Evolutionary conservation across 2,113 vertebrate genomes (phyloP).

Genomic region (Pterophyllum scalare): DNA sequence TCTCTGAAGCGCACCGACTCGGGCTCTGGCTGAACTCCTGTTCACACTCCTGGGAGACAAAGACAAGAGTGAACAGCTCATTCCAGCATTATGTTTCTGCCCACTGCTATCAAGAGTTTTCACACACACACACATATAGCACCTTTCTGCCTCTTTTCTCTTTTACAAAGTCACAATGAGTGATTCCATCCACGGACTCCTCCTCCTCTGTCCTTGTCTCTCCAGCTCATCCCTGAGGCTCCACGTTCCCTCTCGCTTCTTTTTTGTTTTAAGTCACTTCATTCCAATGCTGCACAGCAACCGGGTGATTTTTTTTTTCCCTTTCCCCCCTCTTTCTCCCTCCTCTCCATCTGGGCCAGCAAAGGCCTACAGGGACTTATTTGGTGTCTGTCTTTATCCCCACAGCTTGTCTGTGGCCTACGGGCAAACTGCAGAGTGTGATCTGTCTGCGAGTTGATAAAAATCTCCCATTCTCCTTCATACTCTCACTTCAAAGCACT

Average conservation of each 20-base stretch:
- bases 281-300: constrained; percentile 68
- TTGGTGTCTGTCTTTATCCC: constrained; percentile 65
- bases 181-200: constrained; percentile 66
- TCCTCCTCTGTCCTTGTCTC: constrained; percentile 62
- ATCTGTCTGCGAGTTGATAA: constrained; percentile 50
- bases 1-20: background rate
- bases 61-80: constrained; percentile 49
- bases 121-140: constrained; percentile 1
- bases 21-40: constrained; percentile 24
- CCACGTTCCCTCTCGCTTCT: constrained; percentile 18
- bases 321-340: background rate
- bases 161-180: constrained; percentile 69
- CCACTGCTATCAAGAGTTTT: constrained; percentile 28
- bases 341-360: constrained; percentile 47
- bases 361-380: constrained; percentile 56
- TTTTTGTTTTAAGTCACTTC: constrained; percentile 72
- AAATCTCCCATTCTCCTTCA: constrained; percentile 47
- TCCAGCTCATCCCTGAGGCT: constrained; percentile 58
- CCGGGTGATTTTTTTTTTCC: background rate
- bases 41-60: constrained; percentile 38
- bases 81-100: constrained; percentile 17
- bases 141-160: constrained; percentile 41
- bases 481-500: constrained; percentile 47
- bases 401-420: constrained; percentile 63
- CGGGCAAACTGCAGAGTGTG: constrained; percentile 68